Evolutionary conservation across 2,113 vertebrate species (phyloP), one percentile per base, ranked within the genome.

Genomic region (Spea bombifrons): DNA sequence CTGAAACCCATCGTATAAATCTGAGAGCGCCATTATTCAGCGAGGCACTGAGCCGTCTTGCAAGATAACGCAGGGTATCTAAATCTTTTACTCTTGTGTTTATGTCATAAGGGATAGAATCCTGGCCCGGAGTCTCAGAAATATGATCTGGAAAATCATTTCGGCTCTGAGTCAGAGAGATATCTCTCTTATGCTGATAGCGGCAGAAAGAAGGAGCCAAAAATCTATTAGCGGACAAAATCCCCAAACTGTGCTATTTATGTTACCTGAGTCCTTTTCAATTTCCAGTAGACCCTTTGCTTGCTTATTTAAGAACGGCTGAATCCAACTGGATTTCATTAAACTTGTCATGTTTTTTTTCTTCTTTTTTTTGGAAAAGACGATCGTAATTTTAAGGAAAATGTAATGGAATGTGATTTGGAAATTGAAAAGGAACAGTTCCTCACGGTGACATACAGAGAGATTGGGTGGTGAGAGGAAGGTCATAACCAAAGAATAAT

Each of bases 1-100:
- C 61, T 73, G 70, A 80, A 80, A 80, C 44, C 8, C 50, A 80
- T 80, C 70, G 8, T 71, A 59, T 66, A 67, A 73, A 80, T 67
- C 61, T 65, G 63, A 44, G 15, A 80, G 70, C 43, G 43, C 63
- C 66, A 73, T 69, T 53, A 78, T 72, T 72, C 57, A 72, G 59
- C 30, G 61, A 72, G 76, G 69, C 69, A 72, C 48, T 47, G 69
- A 72, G 76, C 69, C 76, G 15, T 73, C 49, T 45, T 73, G 50
- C 43, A 53, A 80, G 77, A 80, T 80, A 80, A 66, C 43, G 63
- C 50, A 73, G 30, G 43, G 50, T 57, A 71, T 48, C 63, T 67
- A 71, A 66, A 50, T 64, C 47, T 78, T 57, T 78, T 64, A 65
- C 59, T 73, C 17, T 47, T 66, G 61, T 78, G 67, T 80, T 80